A percentile compares a stretch with the other conserved stretches of the same genome.
Evolutionary conservation across 2,888 invertebrate species (phyloP).

Genomic region (Cremastinae sp.): DNA sequence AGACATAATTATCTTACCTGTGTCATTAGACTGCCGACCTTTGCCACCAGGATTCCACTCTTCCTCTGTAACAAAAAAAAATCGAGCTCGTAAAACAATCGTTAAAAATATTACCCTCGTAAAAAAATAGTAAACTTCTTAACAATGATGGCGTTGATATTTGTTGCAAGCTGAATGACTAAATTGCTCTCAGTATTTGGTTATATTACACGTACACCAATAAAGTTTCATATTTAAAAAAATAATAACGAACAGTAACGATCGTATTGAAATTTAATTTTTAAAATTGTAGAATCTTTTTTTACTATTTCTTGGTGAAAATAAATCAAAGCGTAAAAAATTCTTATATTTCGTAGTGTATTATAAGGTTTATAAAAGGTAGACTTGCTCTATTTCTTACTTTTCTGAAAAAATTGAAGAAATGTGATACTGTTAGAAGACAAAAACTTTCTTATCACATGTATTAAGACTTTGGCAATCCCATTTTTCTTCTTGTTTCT

Average conservation of each 20-base stretch:
- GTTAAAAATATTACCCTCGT: not conserved
- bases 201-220: no score
- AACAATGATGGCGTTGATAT: not conserved
- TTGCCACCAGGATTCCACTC: slow-evolving; percentile 85
- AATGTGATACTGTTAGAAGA: slow-evolving; percentile 12
- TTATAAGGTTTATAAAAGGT: not conserved
- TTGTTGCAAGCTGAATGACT: not conserved
- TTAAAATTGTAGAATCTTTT: no score
- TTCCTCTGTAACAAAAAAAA: slow-evolving; percentile 81
- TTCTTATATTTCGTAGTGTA: no score
- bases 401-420: slow-evolving; percentile 17
- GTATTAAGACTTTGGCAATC: slow-evolving; percentile 10
- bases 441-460: slow-evolving; percentile 36
- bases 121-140: not conserved
- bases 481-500: slow-evolving; percentile 35
- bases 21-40: slow-evolving; percentile 78
- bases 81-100: slow-evolving; percentile 18
- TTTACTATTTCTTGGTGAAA: not conserved
- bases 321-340: no score
- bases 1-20: slow-evolving; percentile 69
- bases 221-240: no score
- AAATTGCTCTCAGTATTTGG: not conserved
- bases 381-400: not conserved
- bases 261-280: not conserved
- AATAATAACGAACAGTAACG: no score